Evolutionary conservation across 2,113 vertebrate genomes (phyloP), one percentile per base, ranked within the genome.

Genomic region (Prochilodus magdalenae): DNA sequence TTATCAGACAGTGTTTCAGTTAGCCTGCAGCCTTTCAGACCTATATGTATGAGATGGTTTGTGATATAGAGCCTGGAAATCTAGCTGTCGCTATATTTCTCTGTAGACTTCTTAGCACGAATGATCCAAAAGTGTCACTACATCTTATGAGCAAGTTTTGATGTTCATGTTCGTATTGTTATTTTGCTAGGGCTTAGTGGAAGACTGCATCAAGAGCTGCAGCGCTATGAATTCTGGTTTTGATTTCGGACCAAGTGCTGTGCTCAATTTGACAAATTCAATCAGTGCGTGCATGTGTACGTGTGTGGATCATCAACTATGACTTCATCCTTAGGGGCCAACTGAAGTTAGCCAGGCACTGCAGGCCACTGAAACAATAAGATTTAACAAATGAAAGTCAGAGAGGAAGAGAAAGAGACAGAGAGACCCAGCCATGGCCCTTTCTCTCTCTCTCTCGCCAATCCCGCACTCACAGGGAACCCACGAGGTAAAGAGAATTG

Each of bases 321-420:
- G 15, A 26, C 47, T 51, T 60, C 33, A 69, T 33, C 53, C 27
- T 27, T 47, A 73, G 62, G 75, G 29, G 57, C 44, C 24, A n/a
- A 47, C 20, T 26, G 57, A 70, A 72, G 70, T 70, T 40, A 75
- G 24, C 29, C 49, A 33, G 40, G 27, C 20, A 57, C 69, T 60
- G 70, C 49, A 55, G 71, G 70, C 47, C 69, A 44, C 77, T 65
- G 72, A 83, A 79, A 83, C 76, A 83, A 79, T 79, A 60, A 16
- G 76, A 47, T 73, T 83, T 57, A 73, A 30, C 77, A 78, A 83
- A 66, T 66, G 59, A 77, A 77, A 73, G 82, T 75, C 60, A 83
- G 29, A 77, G 75, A 67, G 47, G 26, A 33, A 53, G 44, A 75
- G 72, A 53, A n/a, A 44, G 30, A 40, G 71, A 73, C 62, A 67